phyloP scores from a whole-genome alignment of 2,888 invertebrate species.

The Drosophila borealis region DNA sequence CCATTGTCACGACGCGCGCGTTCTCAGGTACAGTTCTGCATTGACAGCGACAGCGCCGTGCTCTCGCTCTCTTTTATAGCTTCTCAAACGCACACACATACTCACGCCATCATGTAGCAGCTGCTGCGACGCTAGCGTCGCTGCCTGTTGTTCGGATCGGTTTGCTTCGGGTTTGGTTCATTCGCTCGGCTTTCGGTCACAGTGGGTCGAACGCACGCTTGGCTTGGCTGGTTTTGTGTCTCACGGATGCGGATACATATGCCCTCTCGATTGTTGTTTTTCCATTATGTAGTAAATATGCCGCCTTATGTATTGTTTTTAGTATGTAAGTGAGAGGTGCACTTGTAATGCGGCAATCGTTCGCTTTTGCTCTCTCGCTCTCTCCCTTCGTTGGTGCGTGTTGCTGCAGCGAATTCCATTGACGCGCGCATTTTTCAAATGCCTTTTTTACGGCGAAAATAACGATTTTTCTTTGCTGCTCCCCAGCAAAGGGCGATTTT shows the following conservation, averaged over 20 bases:
- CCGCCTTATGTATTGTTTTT: constrained; percentile 33
- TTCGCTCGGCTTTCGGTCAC: constrained; percentile 50
- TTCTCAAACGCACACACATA: constrained; percentile 7
- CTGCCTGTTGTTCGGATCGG: constrained; percentile 38
- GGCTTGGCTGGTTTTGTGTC: constrained; percentile 61
- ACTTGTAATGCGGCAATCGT: constrained; percentile 71
- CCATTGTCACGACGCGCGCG: constrained; percentile 56
- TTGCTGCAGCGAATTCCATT: constrained; percentile 71
- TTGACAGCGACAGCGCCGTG: constrained; percentile 41
- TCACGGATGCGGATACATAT: constrained; percentile 65
- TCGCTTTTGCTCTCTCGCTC: constrained; percentile 31
- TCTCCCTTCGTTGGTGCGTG: constrained; percentile 44
- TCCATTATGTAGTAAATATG: constrained; percentile 71
- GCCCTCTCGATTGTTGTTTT: constrained; percentile 52
- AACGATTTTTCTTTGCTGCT: constrained; percentile 70
- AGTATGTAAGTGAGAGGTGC: constrained; percentile 56
- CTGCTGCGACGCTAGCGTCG: constrained; percentile 36
- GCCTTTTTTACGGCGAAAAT: constrained; percentile 77
- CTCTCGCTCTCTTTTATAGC: constrained; percentile 38
- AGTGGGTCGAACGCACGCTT: constrained; percentile 76
- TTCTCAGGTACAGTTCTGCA: constrained; percentile 76
- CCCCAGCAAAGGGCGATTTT: constrained; percentile 39
- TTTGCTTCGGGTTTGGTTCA: constrained; percentile 50
- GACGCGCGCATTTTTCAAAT: constrained; percentile 79
- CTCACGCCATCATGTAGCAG: constrained; percentile 23